phyloP scores from a whole-genome alignment of 1,140 invertebrate species.

The Bombus soroeensis region DNA sequence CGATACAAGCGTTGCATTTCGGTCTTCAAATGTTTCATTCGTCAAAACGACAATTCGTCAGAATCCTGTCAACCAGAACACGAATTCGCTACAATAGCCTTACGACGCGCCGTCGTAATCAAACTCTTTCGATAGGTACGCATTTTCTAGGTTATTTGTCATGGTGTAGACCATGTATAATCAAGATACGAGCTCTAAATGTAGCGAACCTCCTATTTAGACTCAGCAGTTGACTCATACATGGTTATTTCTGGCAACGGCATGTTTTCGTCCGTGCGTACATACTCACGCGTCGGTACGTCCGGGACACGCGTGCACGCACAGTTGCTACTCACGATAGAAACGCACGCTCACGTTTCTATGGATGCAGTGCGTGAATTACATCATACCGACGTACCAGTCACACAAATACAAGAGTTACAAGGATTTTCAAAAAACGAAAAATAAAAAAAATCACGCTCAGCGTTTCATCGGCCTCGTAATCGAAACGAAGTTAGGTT shows the following conservation, averaged over 20 bases:
- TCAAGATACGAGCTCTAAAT: conserved; percentile 74
- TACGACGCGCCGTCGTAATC: conserved; percentile 1
- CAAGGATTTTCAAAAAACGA: conserved; percentile 43
- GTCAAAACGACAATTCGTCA: background rate
- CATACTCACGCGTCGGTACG: conserved; percentile 48
- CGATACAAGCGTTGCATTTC: background rate
- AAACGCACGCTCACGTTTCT: conserved; percentile 18
- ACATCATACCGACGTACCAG: conserved; percentile 53
- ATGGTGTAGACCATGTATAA: conserved; percentile 64
- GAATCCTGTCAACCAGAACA: no score
- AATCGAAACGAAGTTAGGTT: background rate
- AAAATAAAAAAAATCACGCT: conserved; percentile 24
- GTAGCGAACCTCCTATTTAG: conserved; percentile 74
- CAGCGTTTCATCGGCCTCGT: no score
- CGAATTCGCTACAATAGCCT: no score
- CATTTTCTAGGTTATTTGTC: conserved; percentile 69
- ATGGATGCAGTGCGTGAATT: conserved; percentile 39
- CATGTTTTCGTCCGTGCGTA: conserved; percentile 70
- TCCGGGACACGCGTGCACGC: conserved; percentile 22
- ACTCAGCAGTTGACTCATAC: conserved; percentile 73
- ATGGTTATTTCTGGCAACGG: conserved; percentile 69
- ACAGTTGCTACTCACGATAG: conserved; percentile 12
- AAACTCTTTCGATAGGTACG: conserved; percentile 47
- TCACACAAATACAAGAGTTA: background rate
- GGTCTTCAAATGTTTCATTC: background rate